Evolutionary conservation across 2,113 vertebrate species (phyloP).

Genomic region (Malurus cyaneus): DNA sequence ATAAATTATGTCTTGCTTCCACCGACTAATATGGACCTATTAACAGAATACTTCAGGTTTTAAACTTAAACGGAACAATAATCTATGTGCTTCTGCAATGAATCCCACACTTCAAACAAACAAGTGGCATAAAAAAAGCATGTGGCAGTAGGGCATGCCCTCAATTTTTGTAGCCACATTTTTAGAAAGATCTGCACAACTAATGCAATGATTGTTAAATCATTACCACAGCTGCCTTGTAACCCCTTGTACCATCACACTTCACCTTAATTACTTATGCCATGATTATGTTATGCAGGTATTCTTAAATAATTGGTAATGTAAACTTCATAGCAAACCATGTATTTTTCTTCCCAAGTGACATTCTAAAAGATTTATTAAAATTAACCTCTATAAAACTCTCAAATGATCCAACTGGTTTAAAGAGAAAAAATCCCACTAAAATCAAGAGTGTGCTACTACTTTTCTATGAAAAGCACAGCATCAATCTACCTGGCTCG

Average conservation of each 20-base stretch:
- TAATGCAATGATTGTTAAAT: constrained; percentile 1
- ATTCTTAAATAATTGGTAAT: constrained; percentile 1
- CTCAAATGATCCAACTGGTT: not conserved
- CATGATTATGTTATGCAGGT: not conserved
- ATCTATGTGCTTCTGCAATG: not conserved
- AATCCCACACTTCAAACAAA: not conserved
- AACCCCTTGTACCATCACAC: not conserved
- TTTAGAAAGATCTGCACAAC: constrained; percentile 6
- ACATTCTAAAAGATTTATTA: not conserved
- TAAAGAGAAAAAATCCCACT: not conserved
- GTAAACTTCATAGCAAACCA: not conserved
- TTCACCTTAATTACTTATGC: not conserved
- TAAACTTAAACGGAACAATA: not conserved
- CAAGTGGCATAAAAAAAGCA: constrained; percentile 37
- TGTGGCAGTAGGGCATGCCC: not conserved
- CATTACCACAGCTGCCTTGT: not conserved
- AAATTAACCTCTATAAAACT: not conserved
- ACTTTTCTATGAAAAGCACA: not conserved
- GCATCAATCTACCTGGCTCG: not conserved
- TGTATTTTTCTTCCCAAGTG: not conserved
- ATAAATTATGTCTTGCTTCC: not conserved
- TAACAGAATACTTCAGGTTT: not conserved
- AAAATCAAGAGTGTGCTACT: not conserved
- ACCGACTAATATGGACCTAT: not conserved
- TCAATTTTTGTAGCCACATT: constrained; percentile 33